These are phyloP conservation scores for Leucania comma DNA, from an alignment of 2,888 invertebrate species.

Conservation along the genomic window DNA sequence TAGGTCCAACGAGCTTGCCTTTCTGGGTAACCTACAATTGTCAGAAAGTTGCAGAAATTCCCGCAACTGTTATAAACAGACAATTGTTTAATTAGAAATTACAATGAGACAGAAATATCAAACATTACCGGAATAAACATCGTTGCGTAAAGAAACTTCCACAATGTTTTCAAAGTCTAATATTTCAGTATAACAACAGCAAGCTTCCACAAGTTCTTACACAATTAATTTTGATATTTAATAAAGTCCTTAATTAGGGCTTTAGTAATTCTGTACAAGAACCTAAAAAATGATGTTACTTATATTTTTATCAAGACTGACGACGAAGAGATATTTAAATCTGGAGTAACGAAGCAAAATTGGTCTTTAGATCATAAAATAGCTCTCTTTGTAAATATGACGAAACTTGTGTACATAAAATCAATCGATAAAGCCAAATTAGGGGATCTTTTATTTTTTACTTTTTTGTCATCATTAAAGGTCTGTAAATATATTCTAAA, in stretches of 20 bases:
- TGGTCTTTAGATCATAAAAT: slow-evolving; percentile 22
- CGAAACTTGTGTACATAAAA: slow-evolving; percentile 31
- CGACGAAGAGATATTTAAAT: slow-evolving; percentile 9
- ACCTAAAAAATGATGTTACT: slow-evolving; percentile 3
- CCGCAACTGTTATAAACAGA: slow-evolving; percentile 8
- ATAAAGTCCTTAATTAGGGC: slow-evolving; percentile 26
- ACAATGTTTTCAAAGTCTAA: not conserved
- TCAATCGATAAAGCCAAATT: slow-evolving; percentile 10
- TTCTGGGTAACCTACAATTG: slow-evolving; percentile 27
- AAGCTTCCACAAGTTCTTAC: slow-evolving; percentile 3
- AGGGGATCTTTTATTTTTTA: slow-evolving; percentile 21
- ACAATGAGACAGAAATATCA: not conserved
- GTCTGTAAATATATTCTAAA: slow-evolving; percentile 29
- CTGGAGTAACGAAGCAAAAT: slow-evolving; percentile 13
- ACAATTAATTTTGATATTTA: slow-evolving; percentile 19
- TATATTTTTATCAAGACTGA: slow-evolving; percentile 18
- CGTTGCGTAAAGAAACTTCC: slow-evolving; percentile 10
- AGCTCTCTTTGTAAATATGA: slow-evolving; percentile 31
- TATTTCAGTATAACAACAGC: not conserved
- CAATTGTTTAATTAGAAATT: not conserved
- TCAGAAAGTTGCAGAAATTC: slow-evolving; percentile 10
- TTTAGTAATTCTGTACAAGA: slow-evolving; percentile 14
- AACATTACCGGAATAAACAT: slow-evolving; percentile 1
- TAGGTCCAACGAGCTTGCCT: slow-evolving; percentile 19
- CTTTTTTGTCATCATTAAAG: slow-evolving; percentile 15